phyloP scores from a whole-genome alignment of 2,888 invertebrate genomes.

The Eledona agricola region DNA sequence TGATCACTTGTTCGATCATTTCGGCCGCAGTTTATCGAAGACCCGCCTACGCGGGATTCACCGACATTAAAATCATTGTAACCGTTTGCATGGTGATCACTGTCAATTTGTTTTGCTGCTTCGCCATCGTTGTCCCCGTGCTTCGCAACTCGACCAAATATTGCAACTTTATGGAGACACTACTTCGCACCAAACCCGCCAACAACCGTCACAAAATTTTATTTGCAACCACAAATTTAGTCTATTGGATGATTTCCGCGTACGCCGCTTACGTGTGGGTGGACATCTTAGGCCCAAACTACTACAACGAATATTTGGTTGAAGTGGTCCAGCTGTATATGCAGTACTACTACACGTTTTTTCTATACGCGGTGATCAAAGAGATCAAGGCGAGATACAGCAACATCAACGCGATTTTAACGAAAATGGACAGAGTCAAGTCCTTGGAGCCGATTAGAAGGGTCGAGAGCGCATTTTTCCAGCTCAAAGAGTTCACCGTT shows the following conservation, averaged over 20 bases:
- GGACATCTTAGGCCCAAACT: slow-evolving; percentile 14
- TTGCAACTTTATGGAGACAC: too few relatives aligned
- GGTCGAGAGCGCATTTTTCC: slow-evolving; percentile 3
- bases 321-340: slow-evolving; percentile 22
- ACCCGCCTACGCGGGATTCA: too few relatives aligned
- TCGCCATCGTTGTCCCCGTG: too few relatives aligned
- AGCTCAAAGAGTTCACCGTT: slow-evolving; percentile 7
- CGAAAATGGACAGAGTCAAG: neutral
- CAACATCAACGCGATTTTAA: slow-evolving; percentile 5
- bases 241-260: slow-evolving; percentile 8
- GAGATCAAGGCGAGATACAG: slow-evolving; percentile 6
- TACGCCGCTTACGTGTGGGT: slow-evolving; percentile 20
- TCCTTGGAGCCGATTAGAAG: neutral
- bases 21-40: too few relatives aligned
- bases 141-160: too few relatives aligned
- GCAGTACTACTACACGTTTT: slow-evolving; percentile 14
- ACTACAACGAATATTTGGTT: slow-evolving; percentile 20
- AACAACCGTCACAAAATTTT: too few relatives aligned
- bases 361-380: slow-evolving; percentile 10
- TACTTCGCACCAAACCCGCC: too few relatives aligned
- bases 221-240: too few relatives aligned
- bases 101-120: too few relatives aligned
- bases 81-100: too few relatives aligned
- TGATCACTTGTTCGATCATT: too few relatives aligned
- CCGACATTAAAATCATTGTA: too few relatives aligned